phyloP scores from a whole-genome alignment of 1,140 invertebrate species.

The Sminthurides bifidus region DNA sequence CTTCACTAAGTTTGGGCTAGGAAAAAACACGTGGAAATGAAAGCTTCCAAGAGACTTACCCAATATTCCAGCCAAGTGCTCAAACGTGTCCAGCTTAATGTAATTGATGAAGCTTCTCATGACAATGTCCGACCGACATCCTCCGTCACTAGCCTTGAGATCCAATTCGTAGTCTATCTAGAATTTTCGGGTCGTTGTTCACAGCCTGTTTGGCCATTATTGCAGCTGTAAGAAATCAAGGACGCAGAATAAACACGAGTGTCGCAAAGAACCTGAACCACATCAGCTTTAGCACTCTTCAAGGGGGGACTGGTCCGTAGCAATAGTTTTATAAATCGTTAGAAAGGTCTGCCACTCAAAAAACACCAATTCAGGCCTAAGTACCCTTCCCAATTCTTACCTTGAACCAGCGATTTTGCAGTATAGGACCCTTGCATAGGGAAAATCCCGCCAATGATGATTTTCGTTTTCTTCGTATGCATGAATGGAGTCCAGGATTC shows the following conservation, averaged over 20 bases:
- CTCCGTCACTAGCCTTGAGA: constrained; percentile 50
- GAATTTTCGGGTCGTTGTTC: constrained; percentile 42
- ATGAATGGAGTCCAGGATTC: constrained; percentile 44
- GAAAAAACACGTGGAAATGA: neutral
- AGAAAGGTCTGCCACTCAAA: neutral
- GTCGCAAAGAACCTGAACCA: neutral
- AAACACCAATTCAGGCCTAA: neutral
- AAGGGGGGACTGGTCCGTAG: neutral
- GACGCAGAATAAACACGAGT: neutral
- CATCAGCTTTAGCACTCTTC: neutral
- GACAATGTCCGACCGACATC: constrained; percentile 61
- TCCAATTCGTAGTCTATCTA: constrained; percentile 45
- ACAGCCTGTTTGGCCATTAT: constrained; percentile 52
- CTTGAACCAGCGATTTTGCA: constrained; percentile 33
- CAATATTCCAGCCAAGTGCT: constrained; percentile 54
- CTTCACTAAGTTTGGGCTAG: neutral
- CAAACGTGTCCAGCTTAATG: constrained; percentile 43
- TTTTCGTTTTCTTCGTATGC: constrained; percentile 41
- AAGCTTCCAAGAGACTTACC: constrained; percentile 39
- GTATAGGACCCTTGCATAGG: constrained; percentile 50
- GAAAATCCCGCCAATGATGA: constrained; percentile 65
- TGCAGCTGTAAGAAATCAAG: constrained; percentile 42
- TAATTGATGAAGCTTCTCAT: constrained; percentile 68
- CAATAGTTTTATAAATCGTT: neutral
- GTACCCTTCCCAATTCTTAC: neutral